Evolutionary conservation across 1,140 invertebrate genomes (phyloP), one percentile per base, ranked within the genome.

Genomic region (Procambarus virginalis): DNA sequence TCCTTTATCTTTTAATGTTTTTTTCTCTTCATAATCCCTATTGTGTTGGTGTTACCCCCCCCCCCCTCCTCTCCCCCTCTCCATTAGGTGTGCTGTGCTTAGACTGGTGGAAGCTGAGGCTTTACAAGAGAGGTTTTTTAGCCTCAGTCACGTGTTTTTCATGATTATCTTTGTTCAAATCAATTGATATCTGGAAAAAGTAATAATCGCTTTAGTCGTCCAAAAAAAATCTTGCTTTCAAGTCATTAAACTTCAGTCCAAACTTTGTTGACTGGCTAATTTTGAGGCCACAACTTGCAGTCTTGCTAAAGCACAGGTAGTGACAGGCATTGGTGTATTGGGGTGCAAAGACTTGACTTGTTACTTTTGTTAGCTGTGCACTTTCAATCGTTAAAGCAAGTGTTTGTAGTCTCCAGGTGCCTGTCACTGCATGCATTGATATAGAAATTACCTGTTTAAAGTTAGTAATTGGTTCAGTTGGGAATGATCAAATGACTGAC

Each of bases 101-200:
- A 90, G 83, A 75, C 83, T 85, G 89, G 83, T 84, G 81, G 83
- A 90, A 86, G 89, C 89, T 90, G 84, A 60, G 73, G 82, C 89
- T 83, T 76, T 80, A 75, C 77, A 90, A 90, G 89, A 60, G 70
- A 90, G 83, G 89, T 77, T 34, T 76, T 81, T 55, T 90, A 79
- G 75, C 82, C 58, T 84, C 51, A 81, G n/a, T 89, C 58, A 55
- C 51, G 34, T 68, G 60, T 75, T 77, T 83, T 34, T 73, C 34
- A 68, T 82, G 34, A 70, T 89, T 79, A 12, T 48, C 48, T 76
- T 76, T n/a, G 34, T 34, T 60, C 64, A 81, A 58, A 81, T 85
- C 89, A 90, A 90, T 90, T 90, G 89, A 85, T 81, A 90, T 90
- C 89, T 90, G 89, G 89, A 90, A 90, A 90, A 90, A 90, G 89